These are phyloP conservation scores for Syndactyla subalaris DNA, from an alignment of 2,797 vertebrate genomes.

Conservation along the genomic window DNA sequence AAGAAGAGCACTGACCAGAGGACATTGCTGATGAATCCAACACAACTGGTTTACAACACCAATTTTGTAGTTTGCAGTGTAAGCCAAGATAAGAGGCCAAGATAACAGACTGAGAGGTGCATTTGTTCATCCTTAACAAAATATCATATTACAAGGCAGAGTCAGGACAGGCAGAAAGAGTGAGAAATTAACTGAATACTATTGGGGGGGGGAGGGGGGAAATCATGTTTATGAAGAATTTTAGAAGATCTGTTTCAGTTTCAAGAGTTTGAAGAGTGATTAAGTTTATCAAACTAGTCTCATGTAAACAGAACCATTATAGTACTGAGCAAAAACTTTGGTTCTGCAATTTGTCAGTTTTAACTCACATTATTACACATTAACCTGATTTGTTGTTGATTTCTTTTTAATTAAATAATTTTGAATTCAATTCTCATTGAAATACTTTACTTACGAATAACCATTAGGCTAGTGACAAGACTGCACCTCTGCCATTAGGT, in stretches of 20 bases:
- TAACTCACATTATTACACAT: not conserved
- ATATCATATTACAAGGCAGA: not conserved
- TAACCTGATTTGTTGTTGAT: not conserved
- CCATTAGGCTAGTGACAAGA: not conserved
- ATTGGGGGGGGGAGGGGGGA: not conserved
- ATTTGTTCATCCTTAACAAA: not conserved
- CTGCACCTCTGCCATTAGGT: not conserved
- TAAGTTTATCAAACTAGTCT: not conserved
- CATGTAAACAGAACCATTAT: not conserved
- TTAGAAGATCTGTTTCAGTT: not conserved
- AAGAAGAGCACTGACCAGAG: not conserved
- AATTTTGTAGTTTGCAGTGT: not conserved
- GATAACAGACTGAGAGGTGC: not conserved
- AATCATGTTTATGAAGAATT: not conserved
- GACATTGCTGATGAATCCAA: not conserved
- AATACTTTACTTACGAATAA: not conserved
- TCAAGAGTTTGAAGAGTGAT: not conserved
- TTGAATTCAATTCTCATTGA: not conserved
- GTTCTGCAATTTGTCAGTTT: not conserved
- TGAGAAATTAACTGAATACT: not conserved
- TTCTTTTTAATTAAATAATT: not conserved
- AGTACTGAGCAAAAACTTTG: not conserved
- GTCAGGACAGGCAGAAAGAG: not conserved
- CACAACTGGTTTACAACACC: not conserved
- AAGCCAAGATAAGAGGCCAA: not conserved